phyloP scores from a whole-genome alignment of 2,888 invertebrate species.

The Molorchus minor region DNA sequence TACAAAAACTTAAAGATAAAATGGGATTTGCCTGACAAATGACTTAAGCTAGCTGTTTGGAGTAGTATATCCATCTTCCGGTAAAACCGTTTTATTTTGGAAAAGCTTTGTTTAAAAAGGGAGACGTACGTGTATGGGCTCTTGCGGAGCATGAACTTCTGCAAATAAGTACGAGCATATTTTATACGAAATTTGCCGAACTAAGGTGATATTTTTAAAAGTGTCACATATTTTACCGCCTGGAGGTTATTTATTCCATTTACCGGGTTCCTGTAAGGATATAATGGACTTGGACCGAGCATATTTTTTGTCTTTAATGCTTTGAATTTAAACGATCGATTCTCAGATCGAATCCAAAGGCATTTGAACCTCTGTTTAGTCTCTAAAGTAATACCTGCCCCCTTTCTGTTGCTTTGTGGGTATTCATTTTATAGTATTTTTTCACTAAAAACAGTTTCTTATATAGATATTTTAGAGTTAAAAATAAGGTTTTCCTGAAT shows the following conservation, averaged over 20 bases:
- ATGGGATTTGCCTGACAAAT: constrained; percentile 40
- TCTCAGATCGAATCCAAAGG: too few relatives aligned
- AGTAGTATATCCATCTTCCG: constrained; percentile 41
- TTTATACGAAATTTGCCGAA: constrained; percentile 18
- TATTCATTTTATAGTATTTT: too few relatives aligned
- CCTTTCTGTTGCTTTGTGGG: too few relatives aligned
- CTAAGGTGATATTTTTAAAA: constrained; percentile 16
- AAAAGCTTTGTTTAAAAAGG: constrained; percentile 29
- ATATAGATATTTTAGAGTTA: too few relatives aligned
- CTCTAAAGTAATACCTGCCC: too few relatives aligned
- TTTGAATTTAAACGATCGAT: too few relatives aligned
- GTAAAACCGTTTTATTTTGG: constrained; percentile 33
- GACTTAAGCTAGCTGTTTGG: constrained; percentile 37
- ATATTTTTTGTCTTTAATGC: neutral
- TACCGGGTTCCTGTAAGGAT: neutral
- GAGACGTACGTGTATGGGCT: constrained; percentile 4
- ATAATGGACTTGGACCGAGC: neutral
- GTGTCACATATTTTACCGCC: constrained; percentile 15
- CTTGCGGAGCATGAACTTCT: constrained; percentile 12
- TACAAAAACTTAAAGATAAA: constrained; percentile 32
- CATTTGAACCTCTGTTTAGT: too few relatives aligned
- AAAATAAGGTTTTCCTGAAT: too few relatives aligned
- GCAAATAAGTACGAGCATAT: constrained; percentile 19
- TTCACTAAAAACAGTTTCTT: too few relatives aligned
- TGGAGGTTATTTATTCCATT: neutral